A percentile compares a stretch with the other conserved stretches of the same genome.
phyloP scores from a whole-genome alignment of 2,113 vertebrate species.

The Glaucomys volans region DNA sequence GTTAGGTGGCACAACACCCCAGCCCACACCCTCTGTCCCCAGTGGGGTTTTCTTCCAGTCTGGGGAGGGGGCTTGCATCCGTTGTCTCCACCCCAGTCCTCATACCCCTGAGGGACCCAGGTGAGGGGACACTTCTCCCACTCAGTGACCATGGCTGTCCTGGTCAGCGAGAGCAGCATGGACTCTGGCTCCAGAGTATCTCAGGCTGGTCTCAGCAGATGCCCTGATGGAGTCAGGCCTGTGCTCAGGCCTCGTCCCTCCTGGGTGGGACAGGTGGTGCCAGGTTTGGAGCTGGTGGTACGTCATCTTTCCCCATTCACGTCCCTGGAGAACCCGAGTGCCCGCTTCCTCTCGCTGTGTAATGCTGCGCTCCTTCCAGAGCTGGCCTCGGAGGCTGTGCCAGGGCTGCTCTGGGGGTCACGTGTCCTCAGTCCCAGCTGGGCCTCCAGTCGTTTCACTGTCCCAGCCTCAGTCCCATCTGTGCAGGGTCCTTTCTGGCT shows the following conservation, averaged over 20 bases:
- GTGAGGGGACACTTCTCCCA: background rate
- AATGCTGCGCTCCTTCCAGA: accelerated
- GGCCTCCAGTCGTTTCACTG: background rate
- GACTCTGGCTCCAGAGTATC: background rate
- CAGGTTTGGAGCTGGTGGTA: background rate
- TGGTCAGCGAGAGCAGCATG: background rate
- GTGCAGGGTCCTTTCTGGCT: background rate
- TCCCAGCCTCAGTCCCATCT: background rate
- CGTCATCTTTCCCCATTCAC: background rate
- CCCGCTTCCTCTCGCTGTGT: background rate
- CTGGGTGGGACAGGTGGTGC: background rate
- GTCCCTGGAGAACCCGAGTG: background rate
- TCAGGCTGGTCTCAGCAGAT: background rate
- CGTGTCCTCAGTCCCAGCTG: background rate
- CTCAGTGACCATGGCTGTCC: background rate
- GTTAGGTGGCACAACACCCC: background rate
- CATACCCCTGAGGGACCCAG: background rate
- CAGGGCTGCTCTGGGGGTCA: background rate
- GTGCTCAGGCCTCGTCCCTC: background rate
- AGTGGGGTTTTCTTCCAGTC: background rate
- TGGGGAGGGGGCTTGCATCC: too few species aligned
- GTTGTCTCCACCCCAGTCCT: background rate
- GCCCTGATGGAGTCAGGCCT: background rate
- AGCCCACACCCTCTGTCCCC: background rate
- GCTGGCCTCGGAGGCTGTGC: background rate